Evolutionary conservation across 2,888 invertebrate species (phyloP).

Genomic region (Lamellibrachia columna): DNA sequence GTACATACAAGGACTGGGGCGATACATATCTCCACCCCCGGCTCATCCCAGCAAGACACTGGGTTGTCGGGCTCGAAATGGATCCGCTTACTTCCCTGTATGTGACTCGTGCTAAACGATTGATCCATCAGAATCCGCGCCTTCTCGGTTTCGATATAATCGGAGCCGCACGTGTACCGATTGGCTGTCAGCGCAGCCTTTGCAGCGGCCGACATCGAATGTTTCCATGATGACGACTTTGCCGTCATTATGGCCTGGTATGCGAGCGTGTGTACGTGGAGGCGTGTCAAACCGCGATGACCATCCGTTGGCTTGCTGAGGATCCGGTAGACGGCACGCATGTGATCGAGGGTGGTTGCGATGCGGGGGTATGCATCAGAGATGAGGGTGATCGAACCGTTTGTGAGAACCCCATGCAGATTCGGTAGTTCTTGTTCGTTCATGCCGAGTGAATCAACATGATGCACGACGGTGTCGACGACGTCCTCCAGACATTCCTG

Average conservation of each 20-base stretch:
- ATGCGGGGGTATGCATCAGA: constrained; percentile 83
- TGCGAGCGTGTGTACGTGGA: constrained; percentile 88
- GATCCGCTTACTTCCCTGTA: constrained; percentile 67
- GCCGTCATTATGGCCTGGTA: constrained; percentile 84
- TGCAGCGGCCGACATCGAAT: constrained; percentile 81
- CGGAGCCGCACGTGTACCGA: constrained; percentile 81
- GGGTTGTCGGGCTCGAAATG: constrained; percentile 77
- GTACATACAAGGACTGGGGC: constrained; percentile 87
- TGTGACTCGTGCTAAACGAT: constrained; percentile 79
- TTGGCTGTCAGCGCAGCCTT: constrained; percentile 85
- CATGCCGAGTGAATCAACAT: constrained; percentile 85
- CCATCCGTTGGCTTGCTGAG: constrained; percentile 45
- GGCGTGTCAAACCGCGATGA: constrained; percentile 75
- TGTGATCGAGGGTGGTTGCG: constrained; percentile 82
- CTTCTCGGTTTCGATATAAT: constrained; percentile 70
- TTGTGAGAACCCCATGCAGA: constrained; percentile 75
- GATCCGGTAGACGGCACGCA: constrained; percentile 75
- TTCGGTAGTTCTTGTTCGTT: constrained; percentile 88
- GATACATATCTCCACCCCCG: constrained; percentile 75
- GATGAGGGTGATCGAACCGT: constrained; percentile 78
- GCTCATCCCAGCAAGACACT: constrained; percentile 84
- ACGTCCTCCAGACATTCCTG: constrained; percentile 75
- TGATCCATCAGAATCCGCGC: constrained; percentile 80
- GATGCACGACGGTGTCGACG: constrained; percentile 76
- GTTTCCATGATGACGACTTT: constrained; percentile 76